A percentile compares a stretch with the other conserved stretches of the same genome.
Conservation (phyloP, 2,113 vertebrate genomes). For the Corydoras sp. region DNA sequence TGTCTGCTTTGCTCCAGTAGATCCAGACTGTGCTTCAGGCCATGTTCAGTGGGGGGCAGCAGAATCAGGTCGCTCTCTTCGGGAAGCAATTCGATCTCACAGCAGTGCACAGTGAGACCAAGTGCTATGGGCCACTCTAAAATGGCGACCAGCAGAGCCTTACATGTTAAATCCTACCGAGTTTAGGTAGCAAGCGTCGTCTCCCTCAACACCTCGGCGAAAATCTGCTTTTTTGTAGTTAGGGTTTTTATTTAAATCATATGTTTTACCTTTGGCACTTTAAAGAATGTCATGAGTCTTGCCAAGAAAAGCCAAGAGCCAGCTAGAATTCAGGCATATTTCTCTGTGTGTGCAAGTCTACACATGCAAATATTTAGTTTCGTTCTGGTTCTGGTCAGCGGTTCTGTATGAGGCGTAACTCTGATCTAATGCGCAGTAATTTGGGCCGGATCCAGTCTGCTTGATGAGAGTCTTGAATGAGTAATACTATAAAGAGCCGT, state of each 20-base stretch:
- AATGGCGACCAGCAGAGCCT: constrained; percentile 5
- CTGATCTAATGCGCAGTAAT: background rate
- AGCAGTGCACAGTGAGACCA: constrained; percentile 11
- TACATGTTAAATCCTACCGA: background rate
- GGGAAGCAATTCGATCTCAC: constrained; percentile 21
- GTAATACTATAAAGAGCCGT: constrained; percentile 23
- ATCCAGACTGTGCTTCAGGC: constrained; percentile 29
- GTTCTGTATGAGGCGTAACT: background rate
- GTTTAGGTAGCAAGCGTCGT: too few species aligned
- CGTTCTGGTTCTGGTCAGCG: too few species aligned
- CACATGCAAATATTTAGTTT: too few species aligned
- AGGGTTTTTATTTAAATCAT: too few species aligned
- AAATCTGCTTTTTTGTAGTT: too few species aligned
- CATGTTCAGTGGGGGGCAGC: constrained; percentile 18
- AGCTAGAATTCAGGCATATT: too few species aligned
- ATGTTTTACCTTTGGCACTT: too few species aligned
- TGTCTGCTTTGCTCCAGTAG: constrained; percentile 18
- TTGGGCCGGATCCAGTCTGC: constrained; percentile 2
- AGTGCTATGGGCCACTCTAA: constrained; percentile 7
- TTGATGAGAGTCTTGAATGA: constrained; percentile 23
- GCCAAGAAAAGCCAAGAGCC: too few species aligned
- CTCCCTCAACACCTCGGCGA: too few species aligned
- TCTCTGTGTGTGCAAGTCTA: too few species aligned
- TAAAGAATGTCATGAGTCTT: too few species aligned
- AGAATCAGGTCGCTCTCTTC: constrained; percentile 13